Evolutionary conservation across 2,797 vertebrate species (phyloP), one percentile per base, ranked within the genome.

Genomic region (Siniperca scherzeri): DNA sequence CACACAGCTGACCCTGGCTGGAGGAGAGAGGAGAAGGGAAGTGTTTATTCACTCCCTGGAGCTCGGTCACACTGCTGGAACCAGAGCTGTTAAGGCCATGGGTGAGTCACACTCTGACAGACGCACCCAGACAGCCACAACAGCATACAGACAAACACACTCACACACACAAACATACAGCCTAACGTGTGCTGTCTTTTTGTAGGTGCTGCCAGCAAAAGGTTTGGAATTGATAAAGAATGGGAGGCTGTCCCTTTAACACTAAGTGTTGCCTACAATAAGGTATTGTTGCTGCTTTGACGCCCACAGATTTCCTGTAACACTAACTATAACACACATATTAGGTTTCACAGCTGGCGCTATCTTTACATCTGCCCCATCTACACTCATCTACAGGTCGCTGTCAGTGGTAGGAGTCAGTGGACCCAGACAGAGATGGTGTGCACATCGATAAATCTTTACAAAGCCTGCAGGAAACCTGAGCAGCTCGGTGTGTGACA

Each of bases 21-120:
- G 97, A 0, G 98, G 98, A 68, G 96, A 97, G 80, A 97, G 88
- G 88, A 96, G 93, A 69, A 97, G 91, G 0, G 98, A 99, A 87
- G 97, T 99, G 80, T 99, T 99, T 68, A 96, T 99, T 84, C 97
- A 99, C 65, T 99, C 97, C 13, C 93, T 99, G 9, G 98, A 99
- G 89, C 96, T 99, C 30, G 98, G 98, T 10, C 98, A 99, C 93
- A 97, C 96, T 0, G 98, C 98, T 0, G 96, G 97, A 80, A 96
- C 96, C 0, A 94, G 98, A 57, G 98, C 98, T 55, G 97, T 99
- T 69, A 98, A 96, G 82, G 98, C 98, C 2, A 98, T 98, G 88
- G 98, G 98, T 99, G 87, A 89, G 95, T 87, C 42, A 66, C 21
- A 30, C 69, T 36, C 44, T 38, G 48, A 77, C 46, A 65, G 46